Conservation (phyloP, 2,888 invertebrate species). For the Drosophila meridionalis region DNA sequence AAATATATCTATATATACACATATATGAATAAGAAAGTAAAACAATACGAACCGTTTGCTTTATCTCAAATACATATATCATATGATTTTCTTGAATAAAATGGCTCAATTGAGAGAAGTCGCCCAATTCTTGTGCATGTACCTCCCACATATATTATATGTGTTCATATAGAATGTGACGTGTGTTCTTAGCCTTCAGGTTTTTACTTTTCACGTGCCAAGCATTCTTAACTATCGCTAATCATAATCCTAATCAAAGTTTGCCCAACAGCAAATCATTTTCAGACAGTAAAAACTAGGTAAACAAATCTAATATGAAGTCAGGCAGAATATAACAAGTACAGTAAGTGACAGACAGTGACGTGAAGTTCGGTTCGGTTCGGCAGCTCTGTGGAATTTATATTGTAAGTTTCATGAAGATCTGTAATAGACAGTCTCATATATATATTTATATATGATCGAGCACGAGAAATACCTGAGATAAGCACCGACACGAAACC, state of each 20-base stretch:
- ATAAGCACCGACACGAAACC: constrained; percentile 28
- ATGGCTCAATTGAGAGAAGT: neutral
- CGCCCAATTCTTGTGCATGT: neutral
- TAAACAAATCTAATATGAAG: neutral
- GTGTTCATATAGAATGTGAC: neutral
- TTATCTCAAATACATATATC: neutral
- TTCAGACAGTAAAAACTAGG: neutral
- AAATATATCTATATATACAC: neutral
- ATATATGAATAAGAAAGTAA: constrained; percentile 1
- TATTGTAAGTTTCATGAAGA: neutral
- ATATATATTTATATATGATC: neutral
- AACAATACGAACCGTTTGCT: neutral
- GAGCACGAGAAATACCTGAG: neutral
- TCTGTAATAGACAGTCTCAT: neutral
- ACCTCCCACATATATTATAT: neutral
- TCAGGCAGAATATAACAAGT: neutral
- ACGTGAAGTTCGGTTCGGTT: neutral
- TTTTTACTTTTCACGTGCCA: neutral
- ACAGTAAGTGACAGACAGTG: neutral
- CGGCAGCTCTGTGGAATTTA: neutral
- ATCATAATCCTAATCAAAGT: constrained; percentile 22
- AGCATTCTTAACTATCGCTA: constrained; percentile 11
- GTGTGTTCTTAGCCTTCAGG: neutral
- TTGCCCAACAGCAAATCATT: constrained; percentile 2
- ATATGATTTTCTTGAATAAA: neutral